These are phyloP conservation scores for Sebastiscus tertius DNA, from an alignment of 2,797 vertebrate genomes.

Conservation along the genomic window DNA sequence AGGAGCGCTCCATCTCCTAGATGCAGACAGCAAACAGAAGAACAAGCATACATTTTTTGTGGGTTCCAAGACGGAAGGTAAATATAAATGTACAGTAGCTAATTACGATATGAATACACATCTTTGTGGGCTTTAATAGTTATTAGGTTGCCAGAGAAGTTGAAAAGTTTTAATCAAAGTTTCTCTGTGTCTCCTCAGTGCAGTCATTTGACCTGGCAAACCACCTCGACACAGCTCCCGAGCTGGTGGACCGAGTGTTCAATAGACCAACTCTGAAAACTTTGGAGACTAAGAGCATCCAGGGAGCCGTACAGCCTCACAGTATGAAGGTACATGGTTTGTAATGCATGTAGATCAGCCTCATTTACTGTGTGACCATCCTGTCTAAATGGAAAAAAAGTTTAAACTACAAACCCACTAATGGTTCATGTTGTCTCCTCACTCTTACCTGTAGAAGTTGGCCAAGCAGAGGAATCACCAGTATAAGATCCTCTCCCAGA, in stretches of 20 bases:
- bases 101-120: neutral
- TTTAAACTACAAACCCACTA: neutral
- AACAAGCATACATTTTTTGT: slow-evolving; percentile 92
- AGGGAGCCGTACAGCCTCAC: slow-evolving; percentile 77
- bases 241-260: slow-evolving; percentile 89
- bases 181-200: slow-evolving; percentile 74
- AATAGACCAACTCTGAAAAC: slow-evolving; percentile 93
- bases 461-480: slow-evolving; percentile 85
- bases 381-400: no score
- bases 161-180: neutral
- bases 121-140: neutral
- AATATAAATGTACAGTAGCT: neutral
- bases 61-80: slow-evolving; percentile 90
- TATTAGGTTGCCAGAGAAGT: neutral
- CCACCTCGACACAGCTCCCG: slow-evolving; percentile 89
- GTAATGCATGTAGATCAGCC: neutral
- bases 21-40: slow-evolving; percentile 84
- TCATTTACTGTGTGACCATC: neutral
- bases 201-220: slow-evolving; percentile 87
- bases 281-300: slow-evolving; percentile 84
- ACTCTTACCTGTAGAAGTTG: slow-evolving; percentile 80
- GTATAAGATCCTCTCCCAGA: slow-evolving; percentile 89
- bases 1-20: slow-evolving; percentile 95
- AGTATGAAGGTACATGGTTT: slow-evolving; percentile 81
- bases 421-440: neutral